These are phyloP conservation scores for Tyto alba DNA, from an alignment of 2,113 vertebrate species.

Conservation along the genomic window DNA sequence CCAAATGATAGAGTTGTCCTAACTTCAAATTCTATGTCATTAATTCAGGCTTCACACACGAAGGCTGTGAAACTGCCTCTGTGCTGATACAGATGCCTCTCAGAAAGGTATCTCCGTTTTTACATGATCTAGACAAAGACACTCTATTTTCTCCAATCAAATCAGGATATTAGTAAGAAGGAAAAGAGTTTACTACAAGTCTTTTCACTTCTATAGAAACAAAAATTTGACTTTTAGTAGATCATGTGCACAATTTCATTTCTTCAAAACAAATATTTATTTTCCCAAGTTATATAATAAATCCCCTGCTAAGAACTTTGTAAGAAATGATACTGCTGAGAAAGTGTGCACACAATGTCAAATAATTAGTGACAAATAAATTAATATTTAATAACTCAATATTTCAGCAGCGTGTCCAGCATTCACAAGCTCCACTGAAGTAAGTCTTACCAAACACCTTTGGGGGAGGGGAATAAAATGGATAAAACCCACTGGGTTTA, in stretches of 20 bases:
- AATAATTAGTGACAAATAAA: slow-evolving; percentile 73
- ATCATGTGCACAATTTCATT: slow-evolving; percentile 45
- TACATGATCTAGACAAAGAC: background rate
- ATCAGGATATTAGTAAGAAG: background rate
- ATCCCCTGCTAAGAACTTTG: slow-evolving; percentile 33
- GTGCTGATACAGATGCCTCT: background rate
- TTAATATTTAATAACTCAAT: slow-evolving; percentile 67
- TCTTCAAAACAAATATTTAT: slow-evolving; percentile 36
- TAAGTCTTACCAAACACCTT: slow-evolving; percentile 40
- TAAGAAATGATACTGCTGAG: slow-evolving; percentile 29
- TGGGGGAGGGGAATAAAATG: slow-evolving; percentile 45
- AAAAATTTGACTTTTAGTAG: slow-evolving; percentile 41
- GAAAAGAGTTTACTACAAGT: slow-evolving; percentile 9
- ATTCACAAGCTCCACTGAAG: slow-evolving; percentile 33
- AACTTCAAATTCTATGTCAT: background rate
- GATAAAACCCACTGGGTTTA: slow-evolving; percentile 29
- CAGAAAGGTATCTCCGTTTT: background rate
- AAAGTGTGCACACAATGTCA: slow-evolving; percentile 70
- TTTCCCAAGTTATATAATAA: slow-evolving; percentile 2
- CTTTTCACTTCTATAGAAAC: slow-evolving; percentile 19
- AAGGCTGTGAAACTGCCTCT: slow-evolving; percentile 15
- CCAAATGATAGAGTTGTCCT: background rate
- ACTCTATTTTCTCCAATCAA: background rate
- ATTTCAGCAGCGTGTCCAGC: slow-evolving; percentile 54
- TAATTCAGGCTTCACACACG: slow-evolving; percentile 3